A percentile compares a stretch with the other conserved stretches of the same genome.
Evolutionary conservation across 2,113 vertebrate species (phyloP).

Genomic region (Pachycephala philippinensis): DNA sequence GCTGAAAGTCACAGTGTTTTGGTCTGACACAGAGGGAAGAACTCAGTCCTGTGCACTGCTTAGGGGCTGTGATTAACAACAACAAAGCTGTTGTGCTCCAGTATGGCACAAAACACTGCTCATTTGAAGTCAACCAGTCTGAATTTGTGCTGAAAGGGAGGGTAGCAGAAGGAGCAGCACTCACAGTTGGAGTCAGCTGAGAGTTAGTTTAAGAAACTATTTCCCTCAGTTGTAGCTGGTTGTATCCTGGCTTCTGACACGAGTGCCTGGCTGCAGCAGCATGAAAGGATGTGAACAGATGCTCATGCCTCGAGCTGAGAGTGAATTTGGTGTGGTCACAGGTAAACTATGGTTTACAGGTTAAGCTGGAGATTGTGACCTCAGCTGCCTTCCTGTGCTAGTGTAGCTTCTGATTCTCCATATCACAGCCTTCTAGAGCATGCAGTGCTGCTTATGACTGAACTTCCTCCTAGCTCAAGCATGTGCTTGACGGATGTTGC

Average conservation of each 20-base stretch:
- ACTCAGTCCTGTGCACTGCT: not conserved
- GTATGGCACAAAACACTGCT: not conserved
- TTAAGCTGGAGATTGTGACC: not conserved
- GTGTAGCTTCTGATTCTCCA: fast-evolving
- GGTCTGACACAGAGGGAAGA: not conserved
- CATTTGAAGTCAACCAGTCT: not conserved
- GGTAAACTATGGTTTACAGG: too few relatives aligned
- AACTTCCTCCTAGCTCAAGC: not conserved
- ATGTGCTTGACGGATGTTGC: not conserved
- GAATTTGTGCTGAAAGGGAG: not conserved
- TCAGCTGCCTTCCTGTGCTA: not conserved
- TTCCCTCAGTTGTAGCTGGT: not conserved
- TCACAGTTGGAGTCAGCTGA: not conserved
- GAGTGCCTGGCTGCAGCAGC: not conserved
- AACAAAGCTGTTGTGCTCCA: not conserved
- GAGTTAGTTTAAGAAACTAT: not conserved
- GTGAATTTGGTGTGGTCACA: not conserved
- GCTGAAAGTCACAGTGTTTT: not conserved
- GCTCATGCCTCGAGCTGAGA: not conserved
- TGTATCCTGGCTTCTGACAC: not conserved
- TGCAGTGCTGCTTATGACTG: not conserved
- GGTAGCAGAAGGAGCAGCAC: not conserved
- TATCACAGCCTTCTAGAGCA: not conserved
- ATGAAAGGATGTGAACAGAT: not conserved
- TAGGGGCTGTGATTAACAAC: not conserved